A percentile compares a stretch with the other conserved stretches of the same genome.
Conservation (phyloP, 2,113 vertebrate genomes). For the Saguinus midas region DNA sequence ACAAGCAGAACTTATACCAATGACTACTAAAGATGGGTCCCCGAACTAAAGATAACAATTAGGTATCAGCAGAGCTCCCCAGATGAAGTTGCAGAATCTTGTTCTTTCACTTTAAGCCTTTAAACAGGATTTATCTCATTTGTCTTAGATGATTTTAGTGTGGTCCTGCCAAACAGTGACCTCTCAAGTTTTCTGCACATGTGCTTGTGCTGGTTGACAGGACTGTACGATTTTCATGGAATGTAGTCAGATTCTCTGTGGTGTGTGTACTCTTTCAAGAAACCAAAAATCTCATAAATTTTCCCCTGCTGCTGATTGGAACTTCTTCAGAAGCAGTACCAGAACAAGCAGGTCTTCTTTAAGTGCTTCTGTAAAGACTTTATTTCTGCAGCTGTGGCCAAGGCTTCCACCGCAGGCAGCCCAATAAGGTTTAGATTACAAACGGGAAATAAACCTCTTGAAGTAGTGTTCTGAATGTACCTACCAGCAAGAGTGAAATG, state of each 20-base stretch:
- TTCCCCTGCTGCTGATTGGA: constrained; percentile 33
- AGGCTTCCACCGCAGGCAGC: constrained; percentile 22
- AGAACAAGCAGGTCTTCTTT: constrained; percentile 12
- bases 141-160: not conserved
- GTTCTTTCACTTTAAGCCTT: not conserved
- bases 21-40: not conserved
- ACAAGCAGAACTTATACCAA: not conserved
- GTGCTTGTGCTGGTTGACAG: not conserved
- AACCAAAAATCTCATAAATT: constrained; percentile 50
- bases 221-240: not conserved
- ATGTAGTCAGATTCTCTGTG: not conserved
- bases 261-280: constrained; percentile 29
- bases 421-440: constrained; percentile 74
- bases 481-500: constrained; percentile 67
- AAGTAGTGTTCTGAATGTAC: constrained; percentile 57
- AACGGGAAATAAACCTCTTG: constrained; percentile 48
- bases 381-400: constrained; percentile 37
- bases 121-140: not conserved
- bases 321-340: constrained; percentile 58
- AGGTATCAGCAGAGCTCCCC: not conserved
- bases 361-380: constrained; percentile 48
- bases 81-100: not conserved
- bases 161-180: not conserved
- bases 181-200: not conserved
- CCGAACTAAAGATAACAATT: not conserved